A percentile compares a stretch with the other conserved stretches of the same genome.
phyloP scores from a whole-genome alignment of 2,888 invertebrate species.

The Chelonus formosanus region DNA sequence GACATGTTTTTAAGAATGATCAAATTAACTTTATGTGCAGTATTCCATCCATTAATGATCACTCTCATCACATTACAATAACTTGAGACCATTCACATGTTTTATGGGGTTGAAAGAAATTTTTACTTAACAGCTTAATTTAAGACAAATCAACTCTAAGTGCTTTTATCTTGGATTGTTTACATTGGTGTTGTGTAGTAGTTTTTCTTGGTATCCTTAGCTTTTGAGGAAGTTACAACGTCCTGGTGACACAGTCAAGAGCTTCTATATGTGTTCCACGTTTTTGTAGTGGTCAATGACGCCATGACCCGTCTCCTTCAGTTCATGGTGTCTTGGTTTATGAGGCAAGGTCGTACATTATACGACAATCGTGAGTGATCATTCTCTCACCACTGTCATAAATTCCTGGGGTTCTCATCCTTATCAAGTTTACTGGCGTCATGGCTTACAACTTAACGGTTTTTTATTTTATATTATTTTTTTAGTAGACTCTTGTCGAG shows the following conservation, averaged over 20 bases:
- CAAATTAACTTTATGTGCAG: conserved; percentile 6
- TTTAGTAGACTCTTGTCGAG: conserved; percentile 11
- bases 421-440: conserved; percentile 49
- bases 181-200: no score
- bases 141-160: no score
- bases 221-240: conserved; percentile 33
- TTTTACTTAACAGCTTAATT: conserved; percentile 37
- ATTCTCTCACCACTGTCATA: conserved; percentile 61
- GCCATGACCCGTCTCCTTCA: conserved; percentile 23
- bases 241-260: conserved; percentile 32
- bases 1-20: conserved; percentile 36
- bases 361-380: conserved; percentile 63
- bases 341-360: conserved; percentile 64
- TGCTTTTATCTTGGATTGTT: no score
- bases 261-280: conserved; percentile 25
- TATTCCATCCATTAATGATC: conserved; percentile 15
- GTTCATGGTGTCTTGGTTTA: conserved; percentile 48
- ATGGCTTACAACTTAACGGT: conserved; percentile 22
- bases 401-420: conserved; percentile 62
- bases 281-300: conserved; percentile 40
- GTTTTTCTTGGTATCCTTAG: no score
- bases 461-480: conserved; percentile 17
- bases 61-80: background rate
- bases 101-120: background rate
- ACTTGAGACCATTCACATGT: no score